Percentiles rank a stretch among this genome's conserved stretches.
Evolutionary conservation across 1,140 invertebrate genomes (phyloP).

Genomic region (Cydia fagiglandana): DNA sequence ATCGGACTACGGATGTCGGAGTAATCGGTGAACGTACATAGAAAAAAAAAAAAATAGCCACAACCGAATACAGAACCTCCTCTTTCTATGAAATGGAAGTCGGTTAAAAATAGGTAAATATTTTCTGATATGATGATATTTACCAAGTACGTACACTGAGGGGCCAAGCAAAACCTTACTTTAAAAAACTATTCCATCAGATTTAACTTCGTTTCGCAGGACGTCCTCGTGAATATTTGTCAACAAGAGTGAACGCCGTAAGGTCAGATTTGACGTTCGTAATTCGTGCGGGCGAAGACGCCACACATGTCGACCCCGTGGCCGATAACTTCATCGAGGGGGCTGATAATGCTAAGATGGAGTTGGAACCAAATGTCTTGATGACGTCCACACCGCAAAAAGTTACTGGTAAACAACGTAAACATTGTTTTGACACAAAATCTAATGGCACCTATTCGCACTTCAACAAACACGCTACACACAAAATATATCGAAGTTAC

Average conservation of each 20-base stretch:
- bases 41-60: no score
- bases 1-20: no score
- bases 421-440: slow-evolving; percentile 25
- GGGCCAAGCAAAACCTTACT: no score
- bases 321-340: slow-evolving; percentile 24
- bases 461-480: background rate
- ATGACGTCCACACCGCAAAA: slow-evolving; percentile 65
- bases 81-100: no score
- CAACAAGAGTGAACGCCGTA: slow-evolving; percentile 45
- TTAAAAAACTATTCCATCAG: background rate
- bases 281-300: background rate
- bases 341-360: slow-evolving; percentile 39
- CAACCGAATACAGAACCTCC: no score
- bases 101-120: no score
- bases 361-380: slow-evolving; percentile 40
- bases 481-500: no score
- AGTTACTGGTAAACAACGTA: slow-evolving; percentile 38
- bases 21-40: no score
- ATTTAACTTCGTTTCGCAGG: slow-evolving; percentile 43
- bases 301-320: background rate
- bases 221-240: slow-evolving; percentile 54
- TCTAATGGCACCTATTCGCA: background rate
- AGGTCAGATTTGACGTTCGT: slow-evolving; percentile 7
- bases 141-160: no score
- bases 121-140: no score